phyloP scores from a whole-genome alignment of 2,888 invertebrate genomes.

The Orchestes rusci region DNA sequence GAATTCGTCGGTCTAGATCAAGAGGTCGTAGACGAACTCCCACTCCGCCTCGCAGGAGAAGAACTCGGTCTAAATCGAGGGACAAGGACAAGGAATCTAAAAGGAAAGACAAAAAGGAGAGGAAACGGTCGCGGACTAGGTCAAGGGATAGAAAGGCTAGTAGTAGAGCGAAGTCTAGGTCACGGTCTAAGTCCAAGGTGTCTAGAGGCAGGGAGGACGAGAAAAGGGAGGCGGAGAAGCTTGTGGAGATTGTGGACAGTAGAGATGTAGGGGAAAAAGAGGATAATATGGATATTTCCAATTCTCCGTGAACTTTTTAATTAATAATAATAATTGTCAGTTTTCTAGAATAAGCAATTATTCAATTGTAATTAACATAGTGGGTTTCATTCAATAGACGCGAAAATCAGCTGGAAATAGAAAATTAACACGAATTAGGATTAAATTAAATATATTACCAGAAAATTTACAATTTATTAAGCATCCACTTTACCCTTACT shows the following conservation, averaged over 20 bases:
- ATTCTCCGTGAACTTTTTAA: slow-evolving; percentile 55
- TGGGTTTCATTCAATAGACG: too few relatives aligned
- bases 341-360: too few relatives aligned
- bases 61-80: slow-evolving; percentile 22
- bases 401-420: too few relatives aligned
- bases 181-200: slow-evolving; percentile 31
- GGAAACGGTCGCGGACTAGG: slow-evolving; percentile 21
- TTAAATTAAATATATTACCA: too few relatives aligned
- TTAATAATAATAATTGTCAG: too few relatives aligned
- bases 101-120: slow-evolving; percentile 36
- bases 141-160: slow-evolving; percentile 23
- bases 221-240: slow-evolving; percentile 29
- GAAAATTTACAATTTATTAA: too few relatives aligned
- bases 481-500: too few relatives aligned
- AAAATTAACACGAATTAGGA: too few relatives aligned
- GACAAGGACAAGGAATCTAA: slow-evolving; percentile 26
- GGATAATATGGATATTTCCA: slow-evolving; percentile 75
- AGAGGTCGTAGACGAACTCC: slow-evolving; percentile 34
- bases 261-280: slow-evolving; percentile 51
- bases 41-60: slow-evolving; percentile 32
- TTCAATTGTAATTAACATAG: too few relatives aligned
- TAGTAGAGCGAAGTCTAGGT: slow-evolving; percentile 33
- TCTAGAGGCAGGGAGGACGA: slow-evolving; percentile 10
- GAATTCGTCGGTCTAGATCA: slow-evolving; percentile 36
- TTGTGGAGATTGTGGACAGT: slow-evolving; percentile 42